These are phyloP conservation scores for Perccottus glenii DNA, from an alignment of 2,113 vertebrate genomes.

Conservation along the genomic window DNA sequence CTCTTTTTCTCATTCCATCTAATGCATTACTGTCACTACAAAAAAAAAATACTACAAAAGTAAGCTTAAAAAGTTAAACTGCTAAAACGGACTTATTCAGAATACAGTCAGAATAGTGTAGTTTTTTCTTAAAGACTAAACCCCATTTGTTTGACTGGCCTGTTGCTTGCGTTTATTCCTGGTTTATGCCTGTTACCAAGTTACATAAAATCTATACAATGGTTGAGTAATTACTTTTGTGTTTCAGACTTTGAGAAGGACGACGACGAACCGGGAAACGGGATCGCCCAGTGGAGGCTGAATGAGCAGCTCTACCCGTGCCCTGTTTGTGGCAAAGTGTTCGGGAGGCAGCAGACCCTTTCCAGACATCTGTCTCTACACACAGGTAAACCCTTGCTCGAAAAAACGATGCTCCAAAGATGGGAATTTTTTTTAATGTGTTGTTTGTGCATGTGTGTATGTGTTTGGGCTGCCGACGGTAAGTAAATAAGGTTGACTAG, in stretches of 20 bases:
- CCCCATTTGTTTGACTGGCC: too few relatives aligned
- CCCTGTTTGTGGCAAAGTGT: slow-evolving; percentile 95
- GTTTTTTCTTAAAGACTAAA: too few relatives aligned
- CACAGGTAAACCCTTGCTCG: slow-evolving; percentile 84
- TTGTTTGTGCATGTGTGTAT: slow-evolving; percentile 1
- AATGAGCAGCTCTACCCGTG: slow-evolving; percentile 96
- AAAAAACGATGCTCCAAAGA: background rate
- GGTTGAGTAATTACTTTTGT: background rate
- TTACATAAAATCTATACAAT: too few relatives aligned
- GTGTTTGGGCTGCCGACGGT: slow-evolving; percentile 33
- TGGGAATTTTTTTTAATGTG: background rate
- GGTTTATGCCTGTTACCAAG: too few relatives aligned
- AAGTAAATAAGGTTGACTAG: slow-evolving; percentile 75
- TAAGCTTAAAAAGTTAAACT: too few relatives aligned
- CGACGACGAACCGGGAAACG: slow-evolving; percentile 87
- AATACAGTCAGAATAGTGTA: too few relatives aligned
- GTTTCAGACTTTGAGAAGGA: slow-evolving; percentile 87
- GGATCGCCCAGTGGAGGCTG: slow-evolving; percentile 89
- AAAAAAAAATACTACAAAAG: too few relatives aligned
- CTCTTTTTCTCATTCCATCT: too few relatives aligned
- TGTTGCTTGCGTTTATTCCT: too few relatives aligned
- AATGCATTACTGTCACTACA: too few relatives aligned
- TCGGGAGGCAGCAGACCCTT: slow-evolving; percentile 95
- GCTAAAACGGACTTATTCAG: too few relatives aligned
- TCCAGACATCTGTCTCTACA: slow-evolving; percentile 95